A percentile compares a stretch with the other conserved stretches of the same genome.
These are phyloP conservation scores for Tychaedon coryphoeus DNA, from an alignment of 2,113 vertebrate species.

Conservation along the genomic window DNA sequence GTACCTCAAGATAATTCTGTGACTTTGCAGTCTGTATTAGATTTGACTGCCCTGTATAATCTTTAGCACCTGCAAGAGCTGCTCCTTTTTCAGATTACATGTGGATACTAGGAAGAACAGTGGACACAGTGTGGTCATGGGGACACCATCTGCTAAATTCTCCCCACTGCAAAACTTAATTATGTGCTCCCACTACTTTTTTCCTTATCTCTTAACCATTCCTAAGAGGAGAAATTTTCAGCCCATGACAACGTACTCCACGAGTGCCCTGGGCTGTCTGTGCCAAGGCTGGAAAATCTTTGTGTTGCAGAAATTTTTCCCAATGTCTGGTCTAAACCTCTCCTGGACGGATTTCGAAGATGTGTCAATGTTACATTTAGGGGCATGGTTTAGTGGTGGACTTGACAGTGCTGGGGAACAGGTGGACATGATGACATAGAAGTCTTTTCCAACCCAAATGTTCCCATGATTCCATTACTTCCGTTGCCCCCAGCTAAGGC, in stretches of 20 bases:
- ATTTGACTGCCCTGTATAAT: background rate
- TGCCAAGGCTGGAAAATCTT: background rate
- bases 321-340: too few species aligned
- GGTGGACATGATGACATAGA: fast-evolving
- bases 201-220: background rate
- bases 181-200: background rate
- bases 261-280: background rate
- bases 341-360: background rate
- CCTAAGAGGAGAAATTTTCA: background rate
- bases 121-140: fast-evolving
- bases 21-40: background rate
- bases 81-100: background rate
- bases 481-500: fast-evolving
- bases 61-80: background rate
- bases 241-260: fast-evolving
- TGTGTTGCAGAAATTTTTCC: background rate
- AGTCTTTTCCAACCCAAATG: background rate
- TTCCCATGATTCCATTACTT: background rate
- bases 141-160: background rate
- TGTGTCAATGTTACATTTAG: background rate
- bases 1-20: background rate
- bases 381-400: background rate
- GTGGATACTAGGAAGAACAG: background rate
- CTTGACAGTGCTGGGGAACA: background rate
- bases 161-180: background rate